These are phyloP conservation scores for Drosophila kanekoi DNA, from an alignment of 2,888 invertebrate species.

Conservation along the genomic window DNA sequence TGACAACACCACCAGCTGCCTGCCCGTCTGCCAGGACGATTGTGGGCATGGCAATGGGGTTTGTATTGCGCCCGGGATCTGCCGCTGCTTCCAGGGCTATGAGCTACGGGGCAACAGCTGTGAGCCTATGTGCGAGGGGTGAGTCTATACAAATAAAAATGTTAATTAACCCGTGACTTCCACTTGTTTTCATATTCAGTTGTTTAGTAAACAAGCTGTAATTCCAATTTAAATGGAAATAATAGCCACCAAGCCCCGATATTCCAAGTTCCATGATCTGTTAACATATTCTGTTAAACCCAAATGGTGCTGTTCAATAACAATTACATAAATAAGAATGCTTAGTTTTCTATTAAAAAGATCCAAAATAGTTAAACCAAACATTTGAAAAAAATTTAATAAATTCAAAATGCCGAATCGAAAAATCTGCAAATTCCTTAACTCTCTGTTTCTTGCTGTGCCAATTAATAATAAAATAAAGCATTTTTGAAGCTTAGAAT, in stretches of 20 bases:
- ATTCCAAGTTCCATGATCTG: background rate
- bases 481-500: too few relatives aligned
- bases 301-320: too few relatives aligned
- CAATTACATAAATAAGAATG: too few relatives aligned
- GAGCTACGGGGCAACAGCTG: slow-evolving; percentile 80
- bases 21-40: slow-evolving; percentile 78
- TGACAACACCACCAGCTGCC: slow-evolving; percentile 74
- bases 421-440: too few relatives aligned
- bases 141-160: slow-evolving; percentile 26
- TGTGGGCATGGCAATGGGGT: slow-evolving; percentile 86
- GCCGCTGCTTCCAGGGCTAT: slow-evolving; percentile 87
- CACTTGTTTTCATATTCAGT: background rate
- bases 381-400: too few relatives aligned
- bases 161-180: background rate
- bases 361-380: too few relatives aligned
- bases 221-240: too few relatives aligned
- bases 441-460: too few relatives aligned
- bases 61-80: slow-evolving; percentile 87
- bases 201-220: background rate
- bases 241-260: background rate
- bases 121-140: slow-evolving; percentile 82
- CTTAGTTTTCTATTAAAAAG: too few relatives aligned
- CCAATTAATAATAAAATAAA: too few relatives aligned
- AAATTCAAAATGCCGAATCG: too few relatives aligned
- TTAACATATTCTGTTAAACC: background rate